Conservation (phyloP, 2,888 invertebrate genomes). For the Heliothis peltigera region DNA sequence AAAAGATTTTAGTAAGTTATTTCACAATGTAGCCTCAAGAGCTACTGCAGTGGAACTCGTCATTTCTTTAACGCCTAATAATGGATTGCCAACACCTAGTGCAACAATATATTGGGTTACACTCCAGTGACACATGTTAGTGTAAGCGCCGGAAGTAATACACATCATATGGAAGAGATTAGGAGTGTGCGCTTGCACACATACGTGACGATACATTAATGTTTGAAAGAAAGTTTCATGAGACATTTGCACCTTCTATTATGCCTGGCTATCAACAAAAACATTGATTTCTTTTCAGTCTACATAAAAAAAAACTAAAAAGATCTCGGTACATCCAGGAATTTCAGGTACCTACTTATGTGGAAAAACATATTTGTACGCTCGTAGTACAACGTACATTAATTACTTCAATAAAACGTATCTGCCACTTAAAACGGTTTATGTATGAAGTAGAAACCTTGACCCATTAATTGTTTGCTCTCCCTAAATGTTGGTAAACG, state of each 20-base stretch:
- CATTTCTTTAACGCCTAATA: background rate
- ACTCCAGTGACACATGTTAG: constrained; percentile 62
- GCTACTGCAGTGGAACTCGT: too few relatives aligned
- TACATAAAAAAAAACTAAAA: too few relatives aligned
- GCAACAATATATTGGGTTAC: constrained; percentile 53
- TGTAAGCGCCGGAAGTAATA: constrained; percentile 75
- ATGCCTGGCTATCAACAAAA: constrained; percentile 9
- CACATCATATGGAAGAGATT: constrained; percentile 65
- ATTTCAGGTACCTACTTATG: constrained; percentile 38
- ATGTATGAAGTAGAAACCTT: constrained; percentile 81
- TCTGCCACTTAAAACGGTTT: constrained; percentile 67
- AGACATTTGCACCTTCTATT: constrained; percentile 12
- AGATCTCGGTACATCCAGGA: background rate
- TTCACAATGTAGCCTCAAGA: background rate
- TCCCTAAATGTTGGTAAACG: constrained; percentile 76
- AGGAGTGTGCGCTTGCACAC: constrained; percentile 61
- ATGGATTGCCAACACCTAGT: background rate
- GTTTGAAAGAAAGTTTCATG: constrained; percentile 54
- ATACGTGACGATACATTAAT: constrained; percentile 58
- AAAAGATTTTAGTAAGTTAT: background rate
- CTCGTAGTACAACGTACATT: constrained; percentile 54
- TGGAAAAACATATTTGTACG: constrained; percentile 43
- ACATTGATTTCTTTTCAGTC: too few relatives aligned
- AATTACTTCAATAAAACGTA: constrained; percentile 76
- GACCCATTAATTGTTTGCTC: constrained; percentile 83